These are phyloP conservation scores for Agriopis marginaria DNA, from an alignment of 2,888 invertebrate species.

Conservation along the genomic window DNA sequence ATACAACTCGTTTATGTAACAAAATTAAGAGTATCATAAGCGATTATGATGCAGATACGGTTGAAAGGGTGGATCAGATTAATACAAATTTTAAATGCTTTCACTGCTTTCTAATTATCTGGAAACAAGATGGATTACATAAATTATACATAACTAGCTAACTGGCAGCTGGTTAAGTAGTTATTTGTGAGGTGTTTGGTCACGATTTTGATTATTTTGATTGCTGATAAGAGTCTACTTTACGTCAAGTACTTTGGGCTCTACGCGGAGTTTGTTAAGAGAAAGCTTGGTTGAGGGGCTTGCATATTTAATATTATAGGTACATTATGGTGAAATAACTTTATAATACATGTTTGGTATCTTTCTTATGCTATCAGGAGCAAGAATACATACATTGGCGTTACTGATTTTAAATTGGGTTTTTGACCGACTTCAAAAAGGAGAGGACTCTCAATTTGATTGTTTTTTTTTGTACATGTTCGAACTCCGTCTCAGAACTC, in stretches of 20 bases:
- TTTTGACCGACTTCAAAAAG: too few species aligned
- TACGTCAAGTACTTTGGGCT: slow-evolving; percentile 17
- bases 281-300: slow-evolving; percentile 23
- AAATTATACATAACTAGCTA: slow-evolving; percentile 28
- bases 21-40: slow-evolving; percentile 18
- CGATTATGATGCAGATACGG: slow-evolving; percentile 34
- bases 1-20: slow-evolving; percentile 33
- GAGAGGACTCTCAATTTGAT: too few species aligned
- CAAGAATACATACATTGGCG: background rate
- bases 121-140: slow-evolving; percentile 42
- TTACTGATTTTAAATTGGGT: too few species aligned
- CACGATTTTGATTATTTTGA: slow-evolving; percentile 35
- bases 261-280: slow-evolving; percentile 20
- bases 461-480: too few species aligned
- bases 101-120: slow-evolving; percentile 46
- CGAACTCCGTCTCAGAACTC: too few species aligned
- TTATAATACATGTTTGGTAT: background rate
- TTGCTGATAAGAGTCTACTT: slow-evolving; percentile 33
- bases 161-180: slow-evolving; percentile 31
- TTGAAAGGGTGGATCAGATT: slow-evolving; percentile 39
- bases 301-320: slow-evolving; percentile 10
- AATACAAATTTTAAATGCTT: slow-evolving; percentile 47
- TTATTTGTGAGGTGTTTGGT: slow-evolving; percentile 23
- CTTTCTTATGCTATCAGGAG: background rate
- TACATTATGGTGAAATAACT: background rate